These are phyloP conservation scores for Drosophila sturtevanti DNA, from an alignment of 1,140 invertebrate genomes.

Conservation along the genomic window DNA sequence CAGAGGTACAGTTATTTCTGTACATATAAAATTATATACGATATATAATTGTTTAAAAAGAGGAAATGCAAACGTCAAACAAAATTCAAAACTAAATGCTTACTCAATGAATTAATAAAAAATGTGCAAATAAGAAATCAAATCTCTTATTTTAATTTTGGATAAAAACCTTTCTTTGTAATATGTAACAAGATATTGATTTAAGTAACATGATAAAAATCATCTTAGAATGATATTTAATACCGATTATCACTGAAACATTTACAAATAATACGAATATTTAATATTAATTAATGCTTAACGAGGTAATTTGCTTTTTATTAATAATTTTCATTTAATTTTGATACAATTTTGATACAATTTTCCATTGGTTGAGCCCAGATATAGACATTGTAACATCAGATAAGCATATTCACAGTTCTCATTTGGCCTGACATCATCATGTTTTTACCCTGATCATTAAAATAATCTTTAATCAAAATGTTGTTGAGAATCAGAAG, in stretches of 20 bases:
- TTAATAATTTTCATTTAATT: neutral
- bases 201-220: too few relatives aligned
- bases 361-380: neutral
- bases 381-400: conserved; percentile 29
- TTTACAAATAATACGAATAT: too few relatives aligned
- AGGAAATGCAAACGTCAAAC: neutral
- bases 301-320: neutral
- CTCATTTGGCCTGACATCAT: neutral
- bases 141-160: too few relatives aligned
- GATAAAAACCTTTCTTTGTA: too few relatives aligned
- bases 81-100: neutral
- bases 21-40: neutral
- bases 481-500: neutral
- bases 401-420: conserved; percentile 43
- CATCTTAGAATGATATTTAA: too few relatives aligned
- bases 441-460: conserved; percentile 6
- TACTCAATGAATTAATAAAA: conserved; percentile 4
- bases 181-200: too few relatives aligned
- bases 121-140: neutral
- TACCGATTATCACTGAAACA: too few relatives aligned
- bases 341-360: neutral
- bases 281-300: too few relatives aligned
- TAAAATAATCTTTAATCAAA: conserved; percentile 27
- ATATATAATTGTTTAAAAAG: conserved; percentile 1
- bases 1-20: neutral